phyloP scores from a whole-genome alignment of 1,140 invertebrate species.

The Drosophila aff. region DNA sequence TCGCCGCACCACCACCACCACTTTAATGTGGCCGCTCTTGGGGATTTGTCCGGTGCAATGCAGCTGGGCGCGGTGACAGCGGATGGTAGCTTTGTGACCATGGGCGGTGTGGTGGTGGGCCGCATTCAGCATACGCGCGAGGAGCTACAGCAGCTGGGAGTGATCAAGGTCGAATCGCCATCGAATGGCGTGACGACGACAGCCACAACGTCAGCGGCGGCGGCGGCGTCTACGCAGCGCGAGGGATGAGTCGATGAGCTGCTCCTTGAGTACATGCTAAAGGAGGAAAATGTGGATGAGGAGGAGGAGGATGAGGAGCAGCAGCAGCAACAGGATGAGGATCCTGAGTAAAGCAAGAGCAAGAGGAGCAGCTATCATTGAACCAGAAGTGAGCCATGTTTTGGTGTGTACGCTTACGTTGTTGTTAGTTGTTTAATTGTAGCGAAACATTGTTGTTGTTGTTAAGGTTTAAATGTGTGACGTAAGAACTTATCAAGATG shows the following conservation, averaged over 20 bases:
- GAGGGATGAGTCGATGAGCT: conserved; percentile 79
- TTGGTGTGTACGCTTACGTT: conserved; percentile 77
- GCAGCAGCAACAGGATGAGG: conserved; percentile 3
- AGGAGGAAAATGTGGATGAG: conserved; percentile 59
- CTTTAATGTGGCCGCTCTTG: conserved; percentile 76
- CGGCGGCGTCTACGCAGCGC: conserved; percentile 53
- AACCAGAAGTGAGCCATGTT: conserved; percentile 46
- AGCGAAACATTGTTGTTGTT: conserved; percentile 81
- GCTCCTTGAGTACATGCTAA: conserved; percentile 73
- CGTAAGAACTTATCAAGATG: conserved; percentile 70
- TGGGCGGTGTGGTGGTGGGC: conserved; percentile 81
- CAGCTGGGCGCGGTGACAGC: conserved; percentile 76
- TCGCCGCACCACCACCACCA: conserved; percentile 75
- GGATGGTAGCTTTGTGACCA: conserved; percentile 81
- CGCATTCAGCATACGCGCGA: conserved; percentile 77
- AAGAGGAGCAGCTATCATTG: conserved; percentile 37
- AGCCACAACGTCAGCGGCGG: conserved; percentile 37
- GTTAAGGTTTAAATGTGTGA: conserved; percentile 78
- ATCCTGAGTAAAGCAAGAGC: conserved; percentile 24
- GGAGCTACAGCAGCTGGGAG: conserved; percentile 77
- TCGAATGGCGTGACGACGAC: conserved; percentile 53
- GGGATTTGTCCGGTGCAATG: conserved; percentile 76
- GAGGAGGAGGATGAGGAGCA: conserved; percentile 15
- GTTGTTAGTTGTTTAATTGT: conserved; percentile 84
- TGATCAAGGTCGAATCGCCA: conserved; percentile 81